phyloP scores from a whole-genome alignment of 2,797 vertebrate species.

The Pangasius macronema region DNA sequence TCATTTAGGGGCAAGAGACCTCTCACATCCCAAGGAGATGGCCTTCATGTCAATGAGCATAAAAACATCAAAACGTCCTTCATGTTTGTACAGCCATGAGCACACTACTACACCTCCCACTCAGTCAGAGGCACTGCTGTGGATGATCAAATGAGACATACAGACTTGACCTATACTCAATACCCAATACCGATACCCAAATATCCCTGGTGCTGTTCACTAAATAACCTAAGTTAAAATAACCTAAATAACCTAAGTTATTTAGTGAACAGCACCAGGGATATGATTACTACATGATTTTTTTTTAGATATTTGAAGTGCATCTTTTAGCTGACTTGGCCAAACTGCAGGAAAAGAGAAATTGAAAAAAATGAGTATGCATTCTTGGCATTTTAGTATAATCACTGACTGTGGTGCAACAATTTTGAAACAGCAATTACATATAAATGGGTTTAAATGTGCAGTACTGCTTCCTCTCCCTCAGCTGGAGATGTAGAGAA shows the following conservation, averaged over 20 bases:
- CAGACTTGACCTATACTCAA: slow-evolving; percentile 49
- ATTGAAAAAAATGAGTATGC: not conserved
- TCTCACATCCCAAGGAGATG: slow-evolving; percentile 64
- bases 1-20: slow-evolving; percentile 80
- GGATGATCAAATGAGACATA: slow-evolving; percentile 40
- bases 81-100: slow-evolving; percentile 58
- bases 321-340: not conserved
- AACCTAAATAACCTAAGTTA: not conserved
- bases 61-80: slow-evolving; percentile 65
- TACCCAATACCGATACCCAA: not conserved
- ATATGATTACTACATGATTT: not conserved
- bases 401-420: not conserved
- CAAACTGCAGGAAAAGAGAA: not conserved
- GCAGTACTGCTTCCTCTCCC: not conserved
- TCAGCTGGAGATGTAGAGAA: not conserved
- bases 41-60: slow-evolving; percentile 63
- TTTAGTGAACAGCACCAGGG: no score
- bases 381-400: not conserved
- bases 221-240: not conserved
- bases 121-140: slow-evolving; percentile 27
- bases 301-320: not conserved
- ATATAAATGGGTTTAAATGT: not conserved
- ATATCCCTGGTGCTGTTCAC: slow-evolving; percentile 1
- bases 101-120: slow-evolving; percentile 44
- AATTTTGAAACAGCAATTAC: not conserved